phyloP scores from a whole-genome alignment of 1,140 invertebrate genomes.

The Acarapis woodi region DNA sequence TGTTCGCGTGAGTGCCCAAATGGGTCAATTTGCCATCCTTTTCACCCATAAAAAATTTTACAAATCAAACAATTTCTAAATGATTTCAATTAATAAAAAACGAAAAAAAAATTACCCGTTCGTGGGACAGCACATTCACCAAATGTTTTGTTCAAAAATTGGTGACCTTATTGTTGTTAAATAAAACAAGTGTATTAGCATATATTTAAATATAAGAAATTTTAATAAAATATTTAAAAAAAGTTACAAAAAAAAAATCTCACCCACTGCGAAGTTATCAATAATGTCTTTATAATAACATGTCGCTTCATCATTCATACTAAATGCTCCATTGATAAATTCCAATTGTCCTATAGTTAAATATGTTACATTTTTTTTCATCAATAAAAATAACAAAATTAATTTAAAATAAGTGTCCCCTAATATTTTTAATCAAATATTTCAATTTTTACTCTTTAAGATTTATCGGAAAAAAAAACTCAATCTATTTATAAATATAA shows the following conservation, averaged over 20 bases:
- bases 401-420: neutral
- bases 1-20: slow-evolving; percentile 61
- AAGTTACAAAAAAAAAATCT: no score
- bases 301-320: slow-evolving; percentile 91
- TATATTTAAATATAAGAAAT: no score
- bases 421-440: neutral
- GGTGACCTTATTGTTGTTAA: no score
- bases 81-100: no score
- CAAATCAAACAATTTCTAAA: slow-evolving; percentile 35
- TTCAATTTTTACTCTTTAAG: neutral
- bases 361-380: slow-evolving; percentile 8
- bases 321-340: slow-evolving; percentile 85
- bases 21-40: slow-evolving; percentile 62
- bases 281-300: slow-evolving; percentile 73
- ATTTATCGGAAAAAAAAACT: neutral
- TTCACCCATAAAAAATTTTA: no score
- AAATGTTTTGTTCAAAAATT: slow-evolving; percentile 52
- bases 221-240: no score
- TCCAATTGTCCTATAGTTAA: slow-evolving; percentile 48
- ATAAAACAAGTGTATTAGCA: no score
- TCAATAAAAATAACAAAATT: neutral
- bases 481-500: slow-evolving; percentile 20
- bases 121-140: slow-evolving; percentile 22
- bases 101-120: no score
- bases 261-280: slow-evolving; percentile 89